Percentiles rank a stretch among this genome's conserved stretches.
These are phyloP conservation scores for Ranitomeya imitator DNA, from an alignment of 2,113 vertebrate species.

Conservation along the genomic window DNA sequence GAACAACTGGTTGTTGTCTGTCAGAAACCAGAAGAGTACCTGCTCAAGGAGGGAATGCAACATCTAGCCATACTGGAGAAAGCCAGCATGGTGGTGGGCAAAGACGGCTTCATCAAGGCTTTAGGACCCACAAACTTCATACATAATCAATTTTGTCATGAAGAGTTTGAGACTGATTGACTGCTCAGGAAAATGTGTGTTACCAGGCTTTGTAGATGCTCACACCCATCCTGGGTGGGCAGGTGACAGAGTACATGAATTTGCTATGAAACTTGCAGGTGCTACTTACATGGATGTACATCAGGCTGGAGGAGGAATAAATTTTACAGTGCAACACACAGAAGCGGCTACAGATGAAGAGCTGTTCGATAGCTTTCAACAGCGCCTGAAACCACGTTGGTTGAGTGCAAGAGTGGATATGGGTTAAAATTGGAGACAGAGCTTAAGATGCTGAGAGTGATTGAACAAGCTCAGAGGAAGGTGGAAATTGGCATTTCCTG, in stretches of 20 bases:
- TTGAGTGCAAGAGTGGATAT: constrained; percentile 97
- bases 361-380: constrained; percentile 73
- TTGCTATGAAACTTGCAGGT: constrained; percentile 96
- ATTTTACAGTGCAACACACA: constrained; percentile 89
- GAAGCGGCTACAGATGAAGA: constrained; percentile 72
- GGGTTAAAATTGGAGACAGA: constrained; percentile 84
- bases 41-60: constrained; percentile 70
- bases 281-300: constrained; percentile 96
- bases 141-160: too few relatives aligned
- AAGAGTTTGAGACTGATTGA: too few relatives aligned
- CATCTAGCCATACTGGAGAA: constrained; percentile 75
- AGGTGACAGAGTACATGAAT: constrained; percentile 95
- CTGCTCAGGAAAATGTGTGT: too few relatives aligned
- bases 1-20: constrained; percentile 84
- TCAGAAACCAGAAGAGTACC: constrained; percentile 72
- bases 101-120: too few relatives aligned
- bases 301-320: constrained; percentile 90
- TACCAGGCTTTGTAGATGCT: constrained; percentile 90
- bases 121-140: too few relatives aligned
- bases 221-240: constrained; percentile 98
- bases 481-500: constrained; percentile 82
- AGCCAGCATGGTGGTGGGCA: constrained; percentile 85
- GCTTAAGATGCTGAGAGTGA: constrained; percentile 91
- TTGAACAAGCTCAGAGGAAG: constrained; percentile 74
- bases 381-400: constrained; percentile 80